A percentile compares a stretch with the other conserved stretches of the same genome.
Conservation (phyloP, 2,888 invertebrate genomes). For the Teinopalpus imperialis region DNA sequence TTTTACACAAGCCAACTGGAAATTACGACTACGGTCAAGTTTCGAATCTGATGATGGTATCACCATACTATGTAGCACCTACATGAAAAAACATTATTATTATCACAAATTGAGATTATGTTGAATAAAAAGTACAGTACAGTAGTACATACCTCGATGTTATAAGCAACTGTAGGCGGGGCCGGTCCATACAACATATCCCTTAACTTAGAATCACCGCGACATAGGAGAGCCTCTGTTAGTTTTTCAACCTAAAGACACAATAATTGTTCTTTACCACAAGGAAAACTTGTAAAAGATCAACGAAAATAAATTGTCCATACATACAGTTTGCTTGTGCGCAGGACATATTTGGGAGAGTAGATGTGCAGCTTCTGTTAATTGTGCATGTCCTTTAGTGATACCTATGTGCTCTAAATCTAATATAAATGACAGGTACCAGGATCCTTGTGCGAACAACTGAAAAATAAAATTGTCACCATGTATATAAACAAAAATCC, state of each 20-base stretch:
- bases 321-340: conserved; percentile 83
- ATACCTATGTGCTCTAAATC: conserved; percentile 95
- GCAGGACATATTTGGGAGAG: conserved; percentile 92
- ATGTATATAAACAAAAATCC: background rate
- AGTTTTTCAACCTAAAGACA: conserved; percentile 61
- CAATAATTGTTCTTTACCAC: background rate
- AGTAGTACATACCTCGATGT: conserved; percentile 56
- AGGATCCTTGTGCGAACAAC: conserved; percentile 91
- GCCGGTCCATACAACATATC: conserved; percentile 74
- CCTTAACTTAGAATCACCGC: conserved; percentile 65
- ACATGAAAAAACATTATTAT: conserved; percentile 23
- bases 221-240: conserved; percentile 67
- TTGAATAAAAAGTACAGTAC: too few relatives aligned
- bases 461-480: conserved; percentile 46
- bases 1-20: conserved; percentile 83
- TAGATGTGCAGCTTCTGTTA: conserved; percentile 92
- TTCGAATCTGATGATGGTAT: conserved; percentile 94
- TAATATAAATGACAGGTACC: conserved; percentile 90
- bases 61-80: conserved; percentile 93
- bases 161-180: conserved; percentile 76
- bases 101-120: background rate
- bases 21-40: conserved; percentile 84
- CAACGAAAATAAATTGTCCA: background rate
- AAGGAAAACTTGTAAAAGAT: background rate
- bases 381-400: conserved; percentile 87